Evolutionary conservation across 2,113 vertebrate species (phyloP), one percentile per base, ranked within the genome.

Genomic region (Anguilla rostrata): DNA sequence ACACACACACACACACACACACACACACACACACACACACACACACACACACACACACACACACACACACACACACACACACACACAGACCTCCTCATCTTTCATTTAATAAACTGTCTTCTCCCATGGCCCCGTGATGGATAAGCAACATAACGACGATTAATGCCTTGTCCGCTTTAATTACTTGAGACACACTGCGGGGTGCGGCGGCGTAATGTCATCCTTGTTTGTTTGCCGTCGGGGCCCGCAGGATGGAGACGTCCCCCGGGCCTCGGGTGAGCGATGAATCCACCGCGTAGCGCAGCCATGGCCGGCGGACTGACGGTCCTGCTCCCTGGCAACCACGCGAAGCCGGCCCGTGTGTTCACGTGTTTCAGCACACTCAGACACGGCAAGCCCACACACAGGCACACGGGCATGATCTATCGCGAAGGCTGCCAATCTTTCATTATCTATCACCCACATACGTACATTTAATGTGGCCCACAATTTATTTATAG

Each of bases 151-250:
- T 91, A 92, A 91, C 90, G 92, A 91, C 90, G 92, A 95, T 91
- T 93, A 94, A 92, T 92, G 20, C 71, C 86, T 91, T 93, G 92
- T 93, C 92, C 34, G 86, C 90, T 90, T 92, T 92, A 94, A 94
- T 93, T 94, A 94, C 90, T 85, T 63, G 90, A 92, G 93, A 94
- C 90, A 90, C 92, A 94, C 91, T 88, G 89, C 89, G 20, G 71
- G 14, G 2, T 87, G 39, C 83, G 80, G 87, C 87, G 53, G 84
- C 39, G 75, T 86, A 83, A 89, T 81, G 85, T 88, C 87, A 88
- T 88, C 78, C 49, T 87, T 90, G 93, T 94, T 93, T 92, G 87
- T 85, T 29, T n/a, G 66, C 26, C 29, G 88, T 49, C 39, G 66
- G 84, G 71, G 82, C 15, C 18, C 39, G 63, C 34, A 41, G 63